Evolutionary conservation across 2,797 vertebrate genomes (phyloP), one percentile per base, ranked within the genome.

Genomic region (Phoebastria nigripes): DNA sequence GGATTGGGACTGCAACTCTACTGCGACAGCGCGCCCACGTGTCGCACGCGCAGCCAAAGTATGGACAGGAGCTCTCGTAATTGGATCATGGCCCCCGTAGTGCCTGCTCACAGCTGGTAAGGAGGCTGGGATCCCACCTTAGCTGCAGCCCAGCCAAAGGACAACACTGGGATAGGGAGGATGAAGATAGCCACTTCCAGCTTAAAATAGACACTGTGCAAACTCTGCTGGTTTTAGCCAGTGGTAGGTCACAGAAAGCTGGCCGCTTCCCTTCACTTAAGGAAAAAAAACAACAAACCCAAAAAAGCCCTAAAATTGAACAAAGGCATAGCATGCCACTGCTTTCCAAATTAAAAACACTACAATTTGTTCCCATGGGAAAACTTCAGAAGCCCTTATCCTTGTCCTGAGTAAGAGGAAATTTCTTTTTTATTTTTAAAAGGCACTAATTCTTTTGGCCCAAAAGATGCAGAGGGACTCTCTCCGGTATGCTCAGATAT

Each of bases 21-120:
- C 24, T 4, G 4, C 0, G 0, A 31, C 0, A 1, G 12, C 0
- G 0, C n/a, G 51, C 10, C 55, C 33, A 16, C 1, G 0, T 9
- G 37, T 26, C 6, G 1, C 17, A 41, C 2, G 2, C 0, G 1
- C 20, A 26, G 44, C n/a, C 28, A 22, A 15, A 0, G 0, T 5
- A 21, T 0, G 3, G 39, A 15, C 37, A 71, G 26, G 25, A 72
- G 42, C 15, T 67, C 59, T 37, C 0, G 0, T 16, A 41, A 24
- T 2, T 16, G 10, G 18, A 33, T 33, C 15, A 10, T 0, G 4
- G 37, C 26, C 15, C 22, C 26, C 3, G 10, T 16, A 49, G 42
- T 0, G 0, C 54, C 56, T 51, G 46, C 86, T 65, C 25, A 29
- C 29, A n/a, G 4, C 10, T 31, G 42, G 70, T n/a, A 56, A 58